phyloP scores from a whole-genome alignment of 92 coral and sea anemone genomes.

The Pocillopora meandrina region DNA sequence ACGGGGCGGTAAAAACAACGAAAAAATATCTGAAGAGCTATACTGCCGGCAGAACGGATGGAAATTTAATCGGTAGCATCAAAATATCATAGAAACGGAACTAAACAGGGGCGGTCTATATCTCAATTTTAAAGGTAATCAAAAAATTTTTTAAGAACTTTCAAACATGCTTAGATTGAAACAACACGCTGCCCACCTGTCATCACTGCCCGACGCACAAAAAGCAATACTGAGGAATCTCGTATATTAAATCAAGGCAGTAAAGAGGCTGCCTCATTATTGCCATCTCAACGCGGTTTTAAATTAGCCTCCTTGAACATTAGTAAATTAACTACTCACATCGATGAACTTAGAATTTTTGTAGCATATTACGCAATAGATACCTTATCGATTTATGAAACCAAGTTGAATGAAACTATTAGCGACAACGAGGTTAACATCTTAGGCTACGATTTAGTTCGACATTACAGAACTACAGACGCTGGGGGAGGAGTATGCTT shows the following conservation, averaged over 20 bases:
- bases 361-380: background rate
- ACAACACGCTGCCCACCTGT: conserved; percentile 3
- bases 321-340: background rate
- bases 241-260: conserved; percentile 24
- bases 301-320: conserved; percentile 42
- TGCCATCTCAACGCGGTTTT: conserved; percentile 45
- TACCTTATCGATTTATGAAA: conserved; percentile 50
- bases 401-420: conserved; percentile 45
- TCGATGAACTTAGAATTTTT: conserved; percentile 7
- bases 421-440: conserved; percentile 49
- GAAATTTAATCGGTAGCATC: background rate
- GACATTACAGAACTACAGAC: conserved; percentile 50
- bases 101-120: conserved; percentile 46
- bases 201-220: conserved; percentile 2
- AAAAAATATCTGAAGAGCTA: background rate
- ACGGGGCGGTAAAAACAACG: background rate
- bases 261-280: conserved; percentile 30
- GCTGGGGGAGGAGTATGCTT: conserved; percentile 47
- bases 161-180: background rate
- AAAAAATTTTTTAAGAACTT: conserved; percentile 16
- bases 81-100: conserved; percentile 16
- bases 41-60: conserved; percentile 1
- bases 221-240: conserved; percentile 33
- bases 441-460: conserved; percentile 50
- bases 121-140: conserved; percentile 26